Base-by-base conservation (phyloP, 2,797 vertebrate species). In the Poecilia velifera region DNA sequence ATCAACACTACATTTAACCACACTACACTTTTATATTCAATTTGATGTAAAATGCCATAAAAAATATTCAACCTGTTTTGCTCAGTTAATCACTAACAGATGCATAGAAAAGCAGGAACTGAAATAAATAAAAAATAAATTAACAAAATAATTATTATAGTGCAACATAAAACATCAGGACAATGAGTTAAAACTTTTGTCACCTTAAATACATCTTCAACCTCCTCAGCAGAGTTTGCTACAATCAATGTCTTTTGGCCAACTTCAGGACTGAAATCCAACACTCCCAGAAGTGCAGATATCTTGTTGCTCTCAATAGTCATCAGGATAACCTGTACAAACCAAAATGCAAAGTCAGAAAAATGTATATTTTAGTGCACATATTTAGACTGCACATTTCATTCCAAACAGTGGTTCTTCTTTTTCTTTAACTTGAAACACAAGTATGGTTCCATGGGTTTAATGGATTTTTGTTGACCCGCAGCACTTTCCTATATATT, bases 201-300 rank as follows among this genome's bases (percentile, higher is more conserved):
- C 34, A 98, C 98, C 96, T 97, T 95, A 90, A 93, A 95, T 13
- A 98, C 95, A 1, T 94, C 89, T 72, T 98, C 97, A 0, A 95
- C 96, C 80, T 99, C 98, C 76, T 93, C 86, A 72, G 85, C 68
- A 22, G 96, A 96, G 84, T 92, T 89, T 47, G 96, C 90, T 59
- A 98, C 94, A 39, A 99, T 90, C 78, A 99, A 78, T 7, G 97
- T 97, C 93, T 99, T 99, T 87, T 98, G 96, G 39, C 91, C 74
- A 45, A 90, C 79, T 0, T 46, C 89, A 1, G 95, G 95, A 25
- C 80, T 90, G 57, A 96, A 96, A 88, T 97, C 96, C 87, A 99
- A 85, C 2, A 84, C 83, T 2, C 91, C 92, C 53, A 99, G 89
- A 80, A 99, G 91, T 4, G 93, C 90, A 0, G 96, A 93, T 70